Base-by-base conservation (phyloP, 2,888 invertebrate species). In the Cerceris ruficornis region DNA sequence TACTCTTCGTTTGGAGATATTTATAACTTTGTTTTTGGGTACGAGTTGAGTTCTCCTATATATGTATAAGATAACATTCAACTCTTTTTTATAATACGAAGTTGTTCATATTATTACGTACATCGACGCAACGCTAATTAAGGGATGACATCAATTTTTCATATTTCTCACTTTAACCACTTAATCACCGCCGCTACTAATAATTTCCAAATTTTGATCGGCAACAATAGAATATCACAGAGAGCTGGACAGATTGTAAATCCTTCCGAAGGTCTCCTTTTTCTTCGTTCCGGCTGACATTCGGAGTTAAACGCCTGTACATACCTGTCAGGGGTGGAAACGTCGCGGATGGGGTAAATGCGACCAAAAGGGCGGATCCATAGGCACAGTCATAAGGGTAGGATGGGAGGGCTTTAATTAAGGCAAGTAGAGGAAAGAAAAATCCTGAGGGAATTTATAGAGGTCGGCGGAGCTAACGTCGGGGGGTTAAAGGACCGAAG, bases 381-480 rank as follows among this genome's bases (percentile, higher is more conserved):
- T 83, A 82, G 86, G 70, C 82, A 82, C 75, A 84, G 85, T 87
- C 82, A 86, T 89, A 80, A 79, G 81, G 87, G 89, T 84, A 75
- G 85, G 81, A 86, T 86, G 89, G 90, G 89, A 88, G 87, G 89
- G 90, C 90, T 91, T 91, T 91, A 91, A 91, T 91, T 91, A 91
- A 91, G 91, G 91, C 90, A 90, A 91, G 91, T 90, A 88, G 88
- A 91, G 91, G 88, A 91, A 91, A 91, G 91, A 91, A 91, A 91
- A 91, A 91, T 91, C 91, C 87, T 89, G 85, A 86, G 91, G 89
- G 91, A 91, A 91, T 91, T 91, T 91, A 91, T 91, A 90, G 91
- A 91, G 91, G 91, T 91, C 88, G 84, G 82, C 74, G 82, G 67
- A 73, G 72, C 73, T 78, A 28, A 62, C 58, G 73, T 52, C 69